Evolutionary conservation across 2,113 vertebrate genomes (phyloP), one percentile per base, ranked within the genome.

Genomic region (Xenotilapia leptura): DNA sequence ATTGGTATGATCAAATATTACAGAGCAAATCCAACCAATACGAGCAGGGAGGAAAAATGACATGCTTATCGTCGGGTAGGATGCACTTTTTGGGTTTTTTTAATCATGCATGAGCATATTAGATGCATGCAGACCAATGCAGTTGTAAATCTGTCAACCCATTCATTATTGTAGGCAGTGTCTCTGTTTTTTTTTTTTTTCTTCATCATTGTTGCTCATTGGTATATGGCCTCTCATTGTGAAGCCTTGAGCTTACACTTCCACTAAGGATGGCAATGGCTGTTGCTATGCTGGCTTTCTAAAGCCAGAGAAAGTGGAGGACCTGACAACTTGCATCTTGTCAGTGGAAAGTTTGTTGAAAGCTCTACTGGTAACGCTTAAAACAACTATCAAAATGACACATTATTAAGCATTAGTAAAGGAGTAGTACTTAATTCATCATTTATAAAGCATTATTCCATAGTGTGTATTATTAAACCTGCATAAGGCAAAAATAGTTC

Each of bases 61-160:
- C 23, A 9, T 9, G 7, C 15, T 60, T 9, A 68, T 53, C 1
- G 11, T 26, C 4, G 4, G 14, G 19, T 38, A 6, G 4, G 23
- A 60, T 21, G 10, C 2, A 53, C 47, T 1, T 53, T 23, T 36
- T 38, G 0, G 0, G 0, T 6, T 73, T 26, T 49, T 77, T 77
- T 5, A 47, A 4, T 49, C 42, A 31, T 13, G 2, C 45, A 77
- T 13, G 26, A 17, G 6, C 42, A 65, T 68, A 31, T 13, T 49
- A 51, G 15, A 49, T 51, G 42, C 9, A 7, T 10, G 4, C 26
- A 31, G 0, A 28, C 42, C 10, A 49, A 4, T 31, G 42, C 26
- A n/a, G 73, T 8, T 11, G 10, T 31, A 77, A 13, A 51, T 31
- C 45, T 49, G 4, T 51, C 45, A 31, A 13, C 15, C 45, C 10